Conservation (phyloP, 2,113 vertebrate species). For the Acanthochromis polyacanthus region DNA sequence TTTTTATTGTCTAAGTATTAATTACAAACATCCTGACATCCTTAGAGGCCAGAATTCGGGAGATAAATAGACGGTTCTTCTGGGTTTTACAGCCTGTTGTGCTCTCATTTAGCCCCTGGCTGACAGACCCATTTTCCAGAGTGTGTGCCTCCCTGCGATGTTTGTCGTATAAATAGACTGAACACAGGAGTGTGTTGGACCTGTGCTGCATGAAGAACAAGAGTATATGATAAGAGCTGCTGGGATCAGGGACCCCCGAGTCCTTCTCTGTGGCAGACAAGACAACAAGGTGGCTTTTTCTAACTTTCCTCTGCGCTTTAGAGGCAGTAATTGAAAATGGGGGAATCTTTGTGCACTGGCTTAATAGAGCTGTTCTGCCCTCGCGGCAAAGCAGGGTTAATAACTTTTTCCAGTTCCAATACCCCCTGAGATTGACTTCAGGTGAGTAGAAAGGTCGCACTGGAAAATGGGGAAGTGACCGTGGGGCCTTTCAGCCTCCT, state of each 20-base stretch:
- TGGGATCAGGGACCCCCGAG: slow-evolving; percentile 34
- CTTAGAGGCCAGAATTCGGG: slow-evolving; percentile 12
- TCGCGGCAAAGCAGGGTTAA: slow-evolving; percentile 82
- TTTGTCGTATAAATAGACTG: slow-evolving; percentile 67
- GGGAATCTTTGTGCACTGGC: slow-evolving; percentile 77
- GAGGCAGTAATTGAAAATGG: slow-evolving; percentile 83
- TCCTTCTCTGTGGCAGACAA: slow-evolving; percentile 49
- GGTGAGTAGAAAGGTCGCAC: slow-evolving; percentile 77
- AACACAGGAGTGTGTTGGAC: slow-evolving; percentile 63
- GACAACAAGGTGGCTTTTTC: slow-evolving; percentile 61
- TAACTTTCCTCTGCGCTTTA: slow-evolving; percentile 57
- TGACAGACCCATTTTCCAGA: slow-evolving; percentile 46
- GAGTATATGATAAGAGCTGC: slow-evolving; percentile 59
- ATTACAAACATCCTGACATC: slow-evolving; percentile 16
- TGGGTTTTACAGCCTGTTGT: neutral
- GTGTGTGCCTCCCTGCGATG: slow-evolving; percentile 53
- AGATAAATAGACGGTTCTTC: neutral
- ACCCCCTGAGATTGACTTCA: slow-evolving; percentile 83
- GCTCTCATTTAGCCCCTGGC: slow-evolving; percentile 41
- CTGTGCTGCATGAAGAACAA: slow-evolving; percentile 57
- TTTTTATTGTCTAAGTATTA: neutral
- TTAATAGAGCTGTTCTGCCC: slow-evolving; percentile 84
- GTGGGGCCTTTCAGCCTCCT: slow-evolving; percentile 43
- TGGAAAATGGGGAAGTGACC: slow-evolving; percentile 71
- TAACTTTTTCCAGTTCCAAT: slow-evolving; percentile 85